Percentiles rank a stretch among this genome's conserved stretches.
Conservation (phyloP, 2,888 invertebrate genomes). For the Parochlus steinenii region DNA sequence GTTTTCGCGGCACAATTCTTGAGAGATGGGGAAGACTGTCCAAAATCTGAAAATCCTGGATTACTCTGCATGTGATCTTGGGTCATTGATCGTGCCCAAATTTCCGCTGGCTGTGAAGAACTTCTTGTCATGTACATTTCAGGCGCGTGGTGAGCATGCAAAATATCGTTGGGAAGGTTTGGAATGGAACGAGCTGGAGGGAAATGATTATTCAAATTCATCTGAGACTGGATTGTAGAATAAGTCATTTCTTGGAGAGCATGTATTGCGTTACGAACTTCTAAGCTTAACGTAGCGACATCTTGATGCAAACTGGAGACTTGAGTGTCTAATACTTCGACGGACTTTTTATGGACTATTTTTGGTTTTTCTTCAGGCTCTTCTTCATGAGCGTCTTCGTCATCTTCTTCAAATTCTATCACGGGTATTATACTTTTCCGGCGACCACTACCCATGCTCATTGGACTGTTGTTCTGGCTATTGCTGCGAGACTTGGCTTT, state of each 20-base stretch:
- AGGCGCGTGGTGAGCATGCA: conserved; percentile 25
- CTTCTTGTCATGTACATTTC: conserved; percentile 50
- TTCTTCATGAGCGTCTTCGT: conserved; percentile 30
- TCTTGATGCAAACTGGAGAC: conserved; percentile 70
- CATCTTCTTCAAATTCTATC: conserved; percentile 3
- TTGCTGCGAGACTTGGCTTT: conserved; percentile 20
- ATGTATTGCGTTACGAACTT: conserved; percentile 69
- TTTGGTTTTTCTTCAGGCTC: conserved; percentile 23
- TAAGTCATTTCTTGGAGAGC: conserved; percentile 68
- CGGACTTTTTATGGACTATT: conserved; percentile 27
- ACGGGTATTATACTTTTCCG: conserved; percentile 1
- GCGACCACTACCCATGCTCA: conserved; percentile 4
- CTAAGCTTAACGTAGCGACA: conserved; percentile 68
- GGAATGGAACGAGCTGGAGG: conserved; percentile 73
- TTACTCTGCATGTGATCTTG: conserved; percentile 3
- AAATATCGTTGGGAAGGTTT: conserved; percentile 42
- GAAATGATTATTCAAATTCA: conserved; percentile 32
- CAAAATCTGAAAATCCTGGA: conserved; percentile 24
- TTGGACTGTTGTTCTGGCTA: conserved; percentile 8
- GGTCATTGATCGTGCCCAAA: conserved; percentile 52
- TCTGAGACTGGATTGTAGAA: conserved; percentile 29
- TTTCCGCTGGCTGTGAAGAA: conserved; percentile 72
- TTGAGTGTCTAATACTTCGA: conserved; percentile 66
- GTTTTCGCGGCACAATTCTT: no score
- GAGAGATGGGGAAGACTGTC: conserved; percentile 19